Conservation (phyloP, 2,113 vertebrate genomes). For the Marmota monax region DNA sequence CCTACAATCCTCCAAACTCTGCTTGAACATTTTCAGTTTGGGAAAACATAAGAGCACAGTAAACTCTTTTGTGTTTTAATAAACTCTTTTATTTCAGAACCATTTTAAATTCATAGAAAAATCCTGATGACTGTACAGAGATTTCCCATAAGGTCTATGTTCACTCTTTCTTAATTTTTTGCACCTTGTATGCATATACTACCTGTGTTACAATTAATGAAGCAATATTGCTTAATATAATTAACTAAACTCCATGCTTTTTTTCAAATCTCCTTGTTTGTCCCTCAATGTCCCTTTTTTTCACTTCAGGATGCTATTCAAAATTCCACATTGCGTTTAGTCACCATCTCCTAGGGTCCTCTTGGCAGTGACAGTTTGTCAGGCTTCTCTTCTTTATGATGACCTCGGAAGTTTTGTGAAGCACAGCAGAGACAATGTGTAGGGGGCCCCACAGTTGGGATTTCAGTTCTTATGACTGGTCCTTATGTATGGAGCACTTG, state of each 20-base stretch:
- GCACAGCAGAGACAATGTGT: neutral
- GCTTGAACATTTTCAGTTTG: neutral
- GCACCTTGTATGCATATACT: neutral
- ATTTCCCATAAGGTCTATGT: neutral
- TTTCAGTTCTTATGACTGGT: neutral
- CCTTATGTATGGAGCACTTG: neutral
- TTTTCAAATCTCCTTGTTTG: too few species aligned
- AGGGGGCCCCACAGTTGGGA: neutral
- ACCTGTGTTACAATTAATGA: neutral
- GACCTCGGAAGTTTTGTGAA: neutral
- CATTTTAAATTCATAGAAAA: neutral
- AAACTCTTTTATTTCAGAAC: neutral
- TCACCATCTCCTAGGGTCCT: neutral
- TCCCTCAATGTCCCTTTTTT: neutral
- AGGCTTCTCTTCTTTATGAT: neutral
- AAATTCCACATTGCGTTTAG: neutral
- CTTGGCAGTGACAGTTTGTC: neutral
- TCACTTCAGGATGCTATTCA: fast-evolving
- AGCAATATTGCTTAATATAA: neutral
- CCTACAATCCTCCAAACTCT: neutral
- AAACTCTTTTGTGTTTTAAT: neutral
- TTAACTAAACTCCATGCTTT: neutral
- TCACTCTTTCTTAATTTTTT: neutral
- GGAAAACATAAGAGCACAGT: neutral
- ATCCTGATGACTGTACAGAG: neutral